Percentiles rank a stretch among this genome's conserved stretches.
Conservation (phyloP, 2,888 invertebrate species). For the Machimus atricapillus region DNA sequence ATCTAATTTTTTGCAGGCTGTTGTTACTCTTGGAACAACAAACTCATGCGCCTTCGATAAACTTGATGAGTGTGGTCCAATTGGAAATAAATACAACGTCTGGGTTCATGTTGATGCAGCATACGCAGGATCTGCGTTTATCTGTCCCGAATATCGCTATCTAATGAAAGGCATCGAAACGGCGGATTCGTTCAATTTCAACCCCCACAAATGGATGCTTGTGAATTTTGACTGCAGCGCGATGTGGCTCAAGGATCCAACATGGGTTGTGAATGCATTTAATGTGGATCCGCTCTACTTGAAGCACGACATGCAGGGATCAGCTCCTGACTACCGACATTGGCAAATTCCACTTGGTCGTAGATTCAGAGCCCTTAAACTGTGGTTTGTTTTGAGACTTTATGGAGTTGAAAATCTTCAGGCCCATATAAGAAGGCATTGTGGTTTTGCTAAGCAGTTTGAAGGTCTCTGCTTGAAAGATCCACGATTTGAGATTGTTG, state of each 20-base stretch:
- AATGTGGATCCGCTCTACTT: conserved; percentile 97
- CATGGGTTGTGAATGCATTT: conserved; percentile 91
- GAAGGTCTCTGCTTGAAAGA: conserved; percentile 79
- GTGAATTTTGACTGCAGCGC: conserved; percentile 99
- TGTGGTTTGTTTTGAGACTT: conserved; percentile 93
- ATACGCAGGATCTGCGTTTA: conserved; percentile 94
- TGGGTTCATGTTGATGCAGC: conserved; percentile 98
- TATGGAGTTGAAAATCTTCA: conserved; percentile 91
- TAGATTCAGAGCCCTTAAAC: conserved; percentile 88
- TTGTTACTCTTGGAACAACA: conserved; percentile 93
- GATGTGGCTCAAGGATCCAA: conserved; percentile 93
- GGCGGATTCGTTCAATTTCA: conserved; percentile 97
- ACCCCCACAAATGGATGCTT: conserved; percentile 98
- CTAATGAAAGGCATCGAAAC: conserved; percentile 87
- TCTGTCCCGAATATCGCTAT: conserved; percentile 95
- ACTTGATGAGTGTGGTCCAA: conserved; percentile 86
- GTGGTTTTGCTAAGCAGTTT: conserved; percentile 86
- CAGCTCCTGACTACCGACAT: conserved; percentile 92
- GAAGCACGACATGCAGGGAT: conserved; percentile 90
- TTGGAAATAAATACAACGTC: conserved; percentile 77
- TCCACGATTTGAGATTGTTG: conserved; percentile 85
- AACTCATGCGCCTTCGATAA: conserved; percentile 95
- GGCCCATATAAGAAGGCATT: conserved; percentile 84
- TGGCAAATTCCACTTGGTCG: conserved; percentile 97
- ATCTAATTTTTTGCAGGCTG: conserved; percentile 66